phyloP scores from a whole-genome alignment of 92 coral and sea anemone genomes.

The Heteractis magnifica region DNA sequence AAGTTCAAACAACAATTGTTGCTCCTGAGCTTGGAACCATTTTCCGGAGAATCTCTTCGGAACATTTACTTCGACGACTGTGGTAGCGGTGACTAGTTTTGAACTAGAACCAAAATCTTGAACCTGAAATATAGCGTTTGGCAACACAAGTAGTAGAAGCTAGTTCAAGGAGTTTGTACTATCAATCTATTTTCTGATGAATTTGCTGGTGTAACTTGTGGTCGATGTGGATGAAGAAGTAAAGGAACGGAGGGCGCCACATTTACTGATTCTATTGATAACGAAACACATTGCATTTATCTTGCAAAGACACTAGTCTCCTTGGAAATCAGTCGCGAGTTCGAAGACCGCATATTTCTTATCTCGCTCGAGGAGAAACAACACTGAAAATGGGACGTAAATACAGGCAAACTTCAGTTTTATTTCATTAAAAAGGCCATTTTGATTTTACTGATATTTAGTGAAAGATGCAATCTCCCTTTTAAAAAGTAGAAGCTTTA shows the following conservation, averaged over 20 bases:
- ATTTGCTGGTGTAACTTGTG: constrained; percentile 14
- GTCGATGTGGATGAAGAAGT: constrained; percentile 6
- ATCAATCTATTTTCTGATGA: neutral
- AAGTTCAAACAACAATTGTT: no score
- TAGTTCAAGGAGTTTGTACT: neutral
- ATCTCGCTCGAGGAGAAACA: neutral
- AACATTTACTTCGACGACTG: no score
- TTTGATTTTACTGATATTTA: neutral
- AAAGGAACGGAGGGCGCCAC: constrained; percentile 35
- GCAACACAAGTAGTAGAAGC: neutral
- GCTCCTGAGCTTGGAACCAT: no score
- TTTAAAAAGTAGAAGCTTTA: neutral
- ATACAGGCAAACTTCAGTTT: neutral
- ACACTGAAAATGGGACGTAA: neutral
- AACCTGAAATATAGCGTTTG: no score
- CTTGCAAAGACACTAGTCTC: constrained; percentile 28
- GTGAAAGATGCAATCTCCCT: neutral
- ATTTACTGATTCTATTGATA: constrained; percentile 17
- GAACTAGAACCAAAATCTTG: no score
- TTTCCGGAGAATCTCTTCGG: no score
- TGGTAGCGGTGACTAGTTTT: no score
- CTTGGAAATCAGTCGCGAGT: neutral
- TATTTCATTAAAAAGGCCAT: neutral
- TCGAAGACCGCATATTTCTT: neutral
- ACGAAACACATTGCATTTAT: constrained; percentile 21